Base-by-base conservation (phyloP, 1,140 invertebrate species). In the Lordiphosa mommai region DNA sequence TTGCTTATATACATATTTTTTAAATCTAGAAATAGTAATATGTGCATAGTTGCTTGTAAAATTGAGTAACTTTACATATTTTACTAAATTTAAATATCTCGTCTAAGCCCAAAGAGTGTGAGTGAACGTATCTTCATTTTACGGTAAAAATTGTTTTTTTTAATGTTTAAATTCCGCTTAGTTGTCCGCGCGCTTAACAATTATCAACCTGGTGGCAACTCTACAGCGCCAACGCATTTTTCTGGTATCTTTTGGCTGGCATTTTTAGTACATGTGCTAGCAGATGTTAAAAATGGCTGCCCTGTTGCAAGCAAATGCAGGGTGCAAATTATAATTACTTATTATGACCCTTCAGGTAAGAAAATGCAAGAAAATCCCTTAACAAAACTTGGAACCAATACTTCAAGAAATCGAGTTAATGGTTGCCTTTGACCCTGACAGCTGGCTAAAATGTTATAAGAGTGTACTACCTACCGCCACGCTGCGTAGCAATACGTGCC, bases 401-500 rank as follows among this genome's bases (percentile, higher is more conserved):
- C 23, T 27, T 27, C 1, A 10, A 17, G 7, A 14, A 36, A 37
- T 23, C 30, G 9, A 30, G 23, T 27, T 9, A 34, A 20, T 20
- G 1, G 13, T 10, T 10, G 32, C 38, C 57, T 30, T 12, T 30
- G 14, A 46, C 0, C 4, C n/a, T 0, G 13, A 32, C 36, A 57
- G 41, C 48, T 58, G 48, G n/a, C 17, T 5, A 3, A 29, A 65
- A 60, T 8, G 9, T 3, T n/a, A n/a, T n/a, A n/a, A n/a, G 8
- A 4, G n/a, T 1, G 59, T 46, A 72, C 61, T 50, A 56, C 37
- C 47, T 16, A 32, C 23, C 1, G 5, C 23, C n/a, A 32, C 17
- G 51, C 33, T 14, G 60, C 38, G 47, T 43, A 69, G 59, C 65
- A 65, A 73, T 58, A 64, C 68, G 48, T 48, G 36, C 58, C 14